These are phyloP conservation scores for Salticus scenicus DNA, from an alignment of 2,888 invertebrate genomes.

Conservation along the genomic window DNA sequence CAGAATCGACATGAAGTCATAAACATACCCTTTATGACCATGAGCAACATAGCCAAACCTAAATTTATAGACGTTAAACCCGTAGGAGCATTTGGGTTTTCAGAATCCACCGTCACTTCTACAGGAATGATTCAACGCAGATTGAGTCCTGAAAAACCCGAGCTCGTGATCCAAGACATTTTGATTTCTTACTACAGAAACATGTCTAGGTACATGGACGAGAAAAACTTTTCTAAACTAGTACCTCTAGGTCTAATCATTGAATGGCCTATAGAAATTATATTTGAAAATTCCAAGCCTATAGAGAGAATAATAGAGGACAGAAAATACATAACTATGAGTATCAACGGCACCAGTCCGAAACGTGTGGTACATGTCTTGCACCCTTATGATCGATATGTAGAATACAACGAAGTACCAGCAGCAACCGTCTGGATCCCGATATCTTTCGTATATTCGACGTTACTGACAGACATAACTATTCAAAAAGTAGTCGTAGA, in stretches of 20 bases:
- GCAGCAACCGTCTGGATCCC: background rate
- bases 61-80: background rate
- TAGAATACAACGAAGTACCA: background rate
- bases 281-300: background rate
- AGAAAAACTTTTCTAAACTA: background rate
- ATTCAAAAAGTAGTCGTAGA: background rate
- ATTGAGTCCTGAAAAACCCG: constrained; percentile 20
- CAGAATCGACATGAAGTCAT: background rate
- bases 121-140: constrained; percentile 15
- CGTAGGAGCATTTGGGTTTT: background rate
- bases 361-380: constrained; percentile 10
- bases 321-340: constrained; percentile 1
- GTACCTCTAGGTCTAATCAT: constrained; percentile 16
- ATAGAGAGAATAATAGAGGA: background rate
- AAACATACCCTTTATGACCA: background rate
- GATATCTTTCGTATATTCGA: background rate
- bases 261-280: background rate
- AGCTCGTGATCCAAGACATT: constrained; percentile 28
- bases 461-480: background rate
- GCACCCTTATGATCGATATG: background rate
- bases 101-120: background rate
- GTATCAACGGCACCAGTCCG: constrained; percentile 1
- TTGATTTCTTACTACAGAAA: constrained; percentile 4
- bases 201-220: no score
- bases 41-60: background rate